Evolutionary conservation across 2,888 invertebrate genomes (phyloP).

Genomic region (Lithophane socia): DNA sequence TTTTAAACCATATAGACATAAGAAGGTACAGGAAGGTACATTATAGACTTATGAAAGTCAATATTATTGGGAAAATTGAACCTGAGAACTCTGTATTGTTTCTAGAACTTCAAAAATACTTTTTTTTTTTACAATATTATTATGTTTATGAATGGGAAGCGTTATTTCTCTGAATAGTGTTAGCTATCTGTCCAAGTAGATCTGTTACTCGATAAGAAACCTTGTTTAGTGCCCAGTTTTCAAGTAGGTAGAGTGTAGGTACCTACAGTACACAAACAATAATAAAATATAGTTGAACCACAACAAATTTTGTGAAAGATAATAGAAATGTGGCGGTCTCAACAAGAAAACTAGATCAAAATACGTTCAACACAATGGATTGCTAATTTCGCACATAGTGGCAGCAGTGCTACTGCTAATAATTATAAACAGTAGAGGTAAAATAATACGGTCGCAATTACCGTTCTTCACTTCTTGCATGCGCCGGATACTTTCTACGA

Average conservation of each 20-base stretch:
- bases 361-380: constrained; percentile 51
- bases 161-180: neutral
- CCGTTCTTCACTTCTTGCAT: constrained; percentile 78
- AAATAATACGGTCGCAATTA: constrained; percentile 81
- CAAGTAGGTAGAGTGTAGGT: neutral
- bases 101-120: neutral
- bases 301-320: constrained; percentile 31
- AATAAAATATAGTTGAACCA: constrained; percentile 32
- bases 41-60: neutral
- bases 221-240: neutral
- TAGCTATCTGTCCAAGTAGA: neutral
- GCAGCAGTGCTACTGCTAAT: constrained; percentile 54
- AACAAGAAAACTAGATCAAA: constrained; percentile 58
- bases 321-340: constrained; percentile 37
- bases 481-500: constrained; percentile 84
- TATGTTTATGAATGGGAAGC: neutral
- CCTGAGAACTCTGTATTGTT: neutral
- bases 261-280: neutral
- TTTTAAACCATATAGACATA: neutral
- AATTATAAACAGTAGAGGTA: constrained; percentile 66
- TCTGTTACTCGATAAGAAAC: neutral
- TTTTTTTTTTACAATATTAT: neutral
- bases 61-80: no score
- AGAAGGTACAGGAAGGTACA: no score
- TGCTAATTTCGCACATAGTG: constrained; percentile 60